phyloP scores from a whole-genome alignment of 2,113 vertebrate species.

The Chelonoidis abingdonii region DNA sequence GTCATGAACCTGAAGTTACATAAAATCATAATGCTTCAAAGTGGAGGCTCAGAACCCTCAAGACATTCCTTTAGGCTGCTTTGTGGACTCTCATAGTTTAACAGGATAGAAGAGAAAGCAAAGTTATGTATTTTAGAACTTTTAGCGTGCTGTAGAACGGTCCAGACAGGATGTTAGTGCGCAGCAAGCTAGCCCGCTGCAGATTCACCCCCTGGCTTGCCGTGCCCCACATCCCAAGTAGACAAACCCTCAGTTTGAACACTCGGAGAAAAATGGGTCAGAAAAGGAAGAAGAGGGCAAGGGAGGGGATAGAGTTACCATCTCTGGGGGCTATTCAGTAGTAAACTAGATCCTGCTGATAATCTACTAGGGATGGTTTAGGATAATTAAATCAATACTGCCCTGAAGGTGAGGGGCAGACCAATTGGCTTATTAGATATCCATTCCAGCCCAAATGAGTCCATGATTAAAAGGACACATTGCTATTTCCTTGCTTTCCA shows the following conservation, averaged over 20 bases:
- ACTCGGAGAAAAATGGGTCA: background rate
- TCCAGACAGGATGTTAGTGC: background rate
- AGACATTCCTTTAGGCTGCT: background rate
- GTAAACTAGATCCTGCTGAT: background rate
- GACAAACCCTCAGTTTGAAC: background rate
- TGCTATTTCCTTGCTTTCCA: slow-evolving; percentile 40
- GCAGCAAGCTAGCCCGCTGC: background rate
- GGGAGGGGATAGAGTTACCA: background rate
- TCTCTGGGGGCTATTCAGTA: background rate
- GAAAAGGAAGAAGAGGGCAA: background rate
- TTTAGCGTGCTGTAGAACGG: background rate
- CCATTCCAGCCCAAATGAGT: background rate
- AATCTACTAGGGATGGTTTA: background rate
- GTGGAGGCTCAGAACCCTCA: background rate
- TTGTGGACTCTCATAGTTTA: accelerated
- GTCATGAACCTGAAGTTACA: background rate
- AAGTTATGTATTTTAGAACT: background rate
- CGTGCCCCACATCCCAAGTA: background rate
- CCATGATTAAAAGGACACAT: background rate
- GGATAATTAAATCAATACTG: background rate
- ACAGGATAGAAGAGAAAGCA: accelerated
- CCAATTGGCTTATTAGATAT: background rate
- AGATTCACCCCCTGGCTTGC: background rate
- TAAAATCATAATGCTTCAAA: background rate
- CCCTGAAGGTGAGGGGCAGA: background rate